These are phyloP conservation scores for Lophura nycthemera DNA, from an alignment of 2,113 vertebrate genomes.

Conservation along the genomic window DNA sequence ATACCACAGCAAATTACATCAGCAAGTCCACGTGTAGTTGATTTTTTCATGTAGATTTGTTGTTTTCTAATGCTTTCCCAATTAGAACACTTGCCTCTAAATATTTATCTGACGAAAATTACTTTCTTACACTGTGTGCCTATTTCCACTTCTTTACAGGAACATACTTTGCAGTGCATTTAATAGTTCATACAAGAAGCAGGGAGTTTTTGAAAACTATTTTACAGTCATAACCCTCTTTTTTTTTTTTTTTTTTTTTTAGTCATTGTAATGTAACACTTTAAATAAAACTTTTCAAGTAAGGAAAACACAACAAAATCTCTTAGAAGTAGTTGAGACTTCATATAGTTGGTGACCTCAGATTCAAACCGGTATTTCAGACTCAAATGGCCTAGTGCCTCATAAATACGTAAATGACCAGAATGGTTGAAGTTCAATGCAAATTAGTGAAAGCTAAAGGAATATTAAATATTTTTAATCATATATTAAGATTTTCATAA, in stretches of 20 bases:
- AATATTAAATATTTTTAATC: no score
- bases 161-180: background rate
- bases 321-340: background rate
- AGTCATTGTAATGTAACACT: background rate
- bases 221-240: background rate
- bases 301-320: background rate
- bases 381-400: background rate
- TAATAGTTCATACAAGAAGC: background rate
- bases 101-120: background rate
- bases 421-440: no score
- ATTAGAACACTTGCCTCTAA: background rate
- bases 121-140: accelerated
- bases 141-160: background rate
- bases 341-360: background rate
- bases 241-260: background rate
- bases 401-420: background rate
- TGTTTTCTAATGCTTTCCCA: background rate
- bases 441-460: no score
- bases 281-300: background rate
- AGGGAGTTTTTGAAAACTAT: background rate
- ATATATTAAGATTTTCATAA: no score
- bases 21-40: background rate
- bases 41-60: background rate
- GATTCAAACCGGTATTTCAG: background rate
- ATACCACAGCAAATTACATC: background rate